Base-by-base conservation (phyloP, 2,888 invertebrate genomes). In the Hydropsyche betteni region DNA sequence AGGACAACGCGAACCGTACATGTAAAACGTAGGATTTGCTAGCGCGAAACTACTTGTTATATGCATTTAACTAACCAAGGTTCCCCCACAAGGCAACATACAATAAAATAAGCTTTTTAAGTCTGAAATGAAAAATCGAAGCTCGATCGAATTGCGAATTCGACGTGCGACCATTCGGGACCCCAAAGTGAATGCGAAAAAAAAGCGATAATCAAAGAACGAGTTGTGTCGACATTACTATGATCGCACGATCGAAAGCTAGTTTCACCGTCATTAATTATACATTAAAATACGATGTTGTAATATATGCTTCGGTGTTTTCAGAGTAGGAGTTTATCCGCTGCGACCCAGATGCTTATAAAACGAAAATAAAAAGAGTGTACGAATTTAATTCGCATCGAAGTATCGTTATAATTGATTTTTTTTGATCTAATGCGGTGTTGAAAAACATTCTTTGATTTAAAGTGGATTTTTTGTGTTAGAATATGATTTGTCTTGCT, bases 181-280 rank as follows among this genome's bases (percentile, higher is more conserved):
- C 24, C 44, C 6, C 44, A 44, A 44, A 44, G 44, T 10, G 24
- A 61, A 61, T 61, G 61, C 33, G 33, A 61, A 61, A 64, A 8
- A 24, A 64, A 24, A 64, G 5, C 3, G 10, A 64, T 10, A 34
- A 5, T 5, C 69, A 69, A 10, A 70, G 52, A 64, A 53, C 70
- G 16, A 38, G 58, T 72, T 72, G 34, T 72, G 72, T 72, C 72
- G 72, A 72, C 72, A 72, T 61, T 44, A 51, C 70, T 61, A 61
- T 61, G 61, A 61, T 61, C 64, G 10, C 34, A 36, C 64, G 64
- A 55, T 58, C 58, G 72, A 72, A 55, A 72, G 70, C 53, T 70
- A 70, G 53, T 53, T 53, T 44, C 44, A 16, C 33, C 38, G 58
- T 58, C 38, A 58, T 61, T 58, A 72, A 72, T 72, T 58, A 72